Evolutionary conservation across 2,888 invertebrate species (phyloP).

Genomic region (Mythimna loreyi): DNA sequence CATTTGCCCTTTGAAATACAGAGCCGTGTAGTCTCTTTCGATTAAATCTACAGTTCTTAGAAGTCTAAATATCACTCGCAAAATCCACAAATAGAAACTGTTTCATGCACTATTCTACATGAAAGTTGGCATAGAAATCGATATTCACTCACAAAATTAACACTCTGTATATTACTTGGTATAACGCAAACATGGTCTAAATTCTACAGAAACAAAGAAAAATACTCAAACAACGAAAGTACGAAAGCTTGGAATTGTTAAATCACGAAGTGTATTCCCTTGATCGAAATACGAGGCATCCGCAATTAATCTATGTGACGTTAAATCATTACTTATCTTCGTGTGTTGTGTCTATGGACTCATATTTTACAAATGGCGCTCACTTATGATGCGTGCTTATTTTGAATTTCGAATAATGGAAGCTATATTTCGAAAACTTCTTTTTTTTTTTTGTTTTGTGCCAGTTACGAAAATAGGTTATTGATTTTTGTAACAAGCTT

Average conservation of each 20-base stretch:
- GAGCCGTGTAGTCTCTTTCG: too few relatives aligned
- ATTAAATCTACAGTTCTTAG: too few relatives aligned
- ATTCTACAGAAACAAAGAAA: constrained; percentile 17
- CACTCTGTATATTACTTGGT: constrained; percentile 16
- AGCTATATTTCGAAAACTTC: constrained; percentile 16
- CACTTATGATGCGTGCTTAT: constrained; percentile 26
- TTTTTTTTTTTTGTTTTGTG: constrained; percentile 12
- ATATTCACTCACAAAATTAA: constrained; percentile 37
- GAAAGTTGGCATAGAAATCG: constrained; percentile 34
- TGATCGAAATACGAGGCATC: constrained; percentile 54
- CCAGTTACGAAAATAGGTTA: background rate
- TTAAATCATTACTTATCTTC: constrained; percentile 67
- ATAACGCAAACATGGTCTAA: background rate
- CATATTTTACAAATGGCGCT: constrained; percentile 56
- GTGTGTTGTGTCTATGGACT: constrained; percentile 55
- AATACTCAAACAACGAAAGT: constrained; percentile 23
- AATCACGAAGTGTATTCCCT: constrained; percentile 52
- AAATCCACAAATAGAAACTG: constrained; percentile 17
- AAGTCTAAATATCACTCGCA: background rate
- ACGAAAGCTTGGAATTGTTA: constrained; percentile 50
- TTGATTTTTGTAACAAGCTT: too few relatives aligned
- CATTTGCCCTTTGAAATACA: too few relatives aligned
- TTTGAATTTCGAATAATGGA: constrained; percentile 54
- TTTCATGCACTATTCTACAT: constrained; percentile 27
- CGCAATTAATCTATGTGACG: constrained; percentile 63